These are phyloP conservation scores for Listrodromus nycthemerus DNA, from an alignment of 2,888 invertebrate genomes.

Conservation along the genomic window DNA sequence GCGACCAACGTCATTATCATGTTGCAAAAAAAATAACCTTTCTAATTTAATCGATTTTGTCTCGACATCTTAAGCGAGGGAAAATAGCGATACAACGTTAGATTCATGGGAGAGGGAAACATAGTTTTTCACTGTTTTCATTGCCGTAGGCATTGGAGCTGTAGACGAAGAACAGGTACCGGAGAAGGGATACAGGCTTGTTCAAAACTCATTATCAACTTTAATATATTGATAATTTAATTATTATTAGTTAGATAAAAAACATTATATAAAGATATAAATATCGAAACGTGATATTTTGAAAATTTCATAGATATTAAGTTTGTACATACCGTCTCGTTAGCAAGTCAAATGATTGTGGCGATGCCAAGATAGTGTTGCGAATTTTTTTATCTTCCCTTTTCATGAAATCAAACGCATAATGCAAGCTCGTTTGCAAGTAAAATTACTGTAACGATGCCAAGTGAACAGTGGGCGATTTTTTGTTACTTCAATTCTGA, in stretches of 20 bases:
- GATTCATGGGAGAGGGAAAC: not conserved
- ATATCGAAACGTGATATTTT: not conserved
- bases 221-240: not conserved
- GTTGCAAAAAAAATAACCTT: slow-evolving; percentile 28
- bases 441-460: not conserved
- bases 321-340: not conserved
- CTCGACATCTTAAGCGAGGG: slow-evolving; percentile 23
- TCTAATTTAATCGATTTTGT: slow-evolving; percentile 56
- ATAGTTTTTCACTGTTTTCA: slow-evolving; percentile 50
- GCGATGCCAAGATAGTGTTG: not conserved
- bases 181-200: slow-evolving; percentile 44
- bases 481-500: slow-evolving; percentile 10
- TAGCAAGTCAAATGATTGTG: not conserved
- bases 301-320: not conserved
- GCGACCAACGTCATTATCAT: slow-evolving; percentile 24
- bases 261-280: not conserved
- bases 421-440: not conserved
- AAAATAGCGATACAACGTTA: slow-evolving; percentile 32
- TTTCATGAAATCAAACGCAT: not conserved
- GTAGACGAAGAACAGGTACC: slow-evolving; percentile 26
- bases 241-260: not conserved
- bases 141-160: slow-evolving; percentile 51
- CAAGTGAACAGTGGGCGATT: not conserved
- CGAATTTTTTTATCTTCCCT: not conserved
- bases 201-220: slow-evolving; percentile 26